Evolutionary conservation across 2,888 invertebrate species (phyloP).

Genomic region (Pardosa pseudoannulata): DNA sequence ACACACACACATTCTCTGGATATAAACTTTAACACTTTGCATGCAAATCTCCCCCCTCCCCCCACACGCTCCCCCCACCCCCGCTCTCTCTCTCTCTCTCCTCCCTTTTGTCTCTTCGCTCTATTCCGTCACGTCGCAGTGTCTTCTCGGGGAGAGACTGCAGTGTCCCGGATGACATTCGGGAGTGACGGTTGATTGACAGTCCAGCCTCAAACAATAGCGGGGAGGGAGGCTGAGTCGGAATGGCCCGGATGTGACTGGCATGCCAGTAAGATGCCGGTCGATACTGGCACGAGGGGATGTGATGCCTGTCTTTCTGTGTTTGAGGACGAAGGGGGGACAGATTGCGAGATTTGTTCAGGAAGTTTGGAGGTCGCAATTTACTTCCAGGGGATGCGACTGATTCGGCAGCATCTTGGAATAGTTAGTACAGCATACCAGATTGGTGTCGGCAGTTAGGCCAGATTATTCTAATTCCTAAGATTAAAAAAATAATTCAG

Average conservation of each 20-base stretch:
- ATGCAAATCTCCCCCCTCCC: conserved; percentile 56
- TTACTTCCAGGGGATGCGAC: too few relatives aligned
- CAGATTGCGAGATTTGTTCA: neutral
- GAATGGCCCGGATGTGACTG: conserved; percentile 69
- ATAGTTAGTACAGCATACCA: too few relatives aligned
- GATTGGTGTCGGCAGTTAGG: too few relatives aligned
- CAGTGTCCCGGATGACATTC: conserved; percentile 68
- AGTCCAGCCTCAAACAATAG: conserved; percentile 71
- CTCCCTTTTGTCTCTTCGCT: conserved; percentile 29
- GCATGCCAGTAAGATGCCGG: conserved; percentile 53
- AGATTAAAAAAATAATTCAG: too few relatives aligned
- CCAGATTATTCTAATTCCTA: too few relatives aligned
- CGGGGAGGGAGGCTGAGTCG: conserved; percentile 30
- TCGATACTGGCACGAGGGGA: conserved; percentile 29
- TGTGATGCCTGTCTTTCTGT: conserved; percentile 40
- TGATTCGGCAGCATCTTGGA: too few relatives aligned
- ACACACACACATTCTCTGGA: conserved; percentile 48
- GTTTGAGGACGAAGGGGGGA: conserved; percentile 24
- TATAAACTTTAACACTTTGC: conserved; percentile 69
- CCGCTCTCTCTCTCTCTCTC: conserved; percentile 11
- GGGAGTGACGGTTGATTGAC: conserved; percentile 70
- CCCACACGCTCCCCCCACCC: conserved; percentile 23
- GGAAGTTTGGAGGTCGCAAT: conserved; percentile 55
- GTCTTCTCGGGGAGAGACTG: conserved; percentile 34
- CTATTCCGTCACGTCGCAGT: conserved; percentile 62